phyloP scores from a whole-genome alignment of 2,888 invertebrate genomes.

The Cyrtodaria siliqua region DNA sequence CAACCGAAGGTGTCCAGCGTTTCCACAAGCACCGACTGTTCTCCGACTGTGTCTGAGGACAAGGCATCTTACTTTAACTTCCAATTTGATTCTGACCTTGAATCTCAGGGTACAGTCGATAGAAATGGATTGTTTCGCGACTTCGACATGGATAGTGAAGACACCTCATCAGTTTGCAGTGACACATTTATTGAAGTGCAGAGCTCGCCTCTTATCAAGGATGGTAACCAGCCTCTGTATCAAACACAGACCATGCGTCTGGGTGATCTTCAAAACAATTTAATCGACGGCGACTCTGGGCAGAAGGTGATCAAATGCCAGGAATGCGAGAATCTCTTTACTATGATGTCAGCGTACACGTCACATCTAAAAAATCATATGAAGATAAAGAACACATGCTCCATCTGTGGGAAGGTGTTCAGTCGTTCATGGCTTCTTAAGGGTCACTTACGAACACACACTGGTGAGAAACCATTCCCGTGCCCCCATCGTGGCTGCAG shows the following conservation, averaged over 20 bases:
- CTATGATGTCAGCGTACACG: conserved; percentile 68
- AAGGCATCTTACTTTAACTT: too few relatives aligned
- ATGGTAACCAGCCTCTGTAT: not conserved
- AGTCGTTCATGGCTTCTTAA: conserved; percentile 84
- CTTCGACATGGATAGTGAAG: conserved; percentile 18
- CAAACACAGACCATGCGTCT: not conserved
- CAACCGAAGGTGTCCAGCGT: too few relatives aligned
- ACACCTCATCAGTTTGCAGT: conserved; percentile 16
- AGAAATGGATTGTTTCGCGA: too few relatives aligned
- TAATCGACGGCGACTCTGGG: conserved; percentile 23
- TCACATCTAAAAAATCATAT: conserved; percentile 75
- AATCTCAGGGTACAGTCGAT: not conserved
- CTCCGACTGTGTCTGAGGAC: too few relatives aligned
- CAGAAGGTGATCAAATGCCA: conserved; percentile 67
- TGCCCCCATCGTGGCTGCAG: conserved; percentile 80
- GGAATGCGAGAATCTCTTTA: conserved; percentile 76
- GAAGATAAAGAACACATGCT: conserved; percentile 78
- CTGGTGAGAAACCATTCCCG: conserved; percentile 83
- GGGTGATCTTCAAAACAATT: conserved; percentile 15
- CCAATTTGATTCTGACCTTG: not conserved
- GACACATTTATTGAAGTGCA: conserved; percentile 9
- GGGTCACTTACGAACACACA: conserved; percentile 85
- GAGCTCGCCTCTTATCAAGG: not conserved
- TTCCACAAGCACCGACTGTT: too few relatives aligned
- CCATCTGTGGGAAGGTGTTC: conserved; percentile 82